Conservation (phyloP, 2,113 vertebrate genomes). For the Chlamydotis undulata region DNA sequence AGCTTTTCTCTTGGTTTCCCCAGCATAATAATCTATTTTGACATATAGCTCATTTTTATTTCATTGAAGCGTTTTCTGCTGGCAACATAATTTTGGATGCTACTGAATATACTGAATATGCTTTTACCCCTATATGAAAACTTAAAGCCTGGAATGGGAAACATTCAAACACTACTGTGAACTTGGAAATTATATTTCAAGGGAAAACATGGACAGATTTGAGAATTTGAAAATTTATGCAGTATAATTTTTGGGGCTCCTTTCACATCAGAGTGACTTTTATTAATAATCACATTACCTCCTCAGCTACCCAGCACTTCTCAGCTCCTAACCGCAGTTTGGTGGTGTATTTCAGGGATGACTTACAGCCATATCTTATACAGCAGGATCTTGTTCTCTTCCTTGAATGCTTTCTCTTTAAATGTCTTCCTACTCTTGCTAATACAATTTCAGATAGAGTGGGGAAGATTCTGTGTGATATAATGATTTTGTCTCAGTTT, state of each 20-base stretch:
- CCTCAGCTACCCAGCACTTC: background rate
- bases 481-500: background rate
- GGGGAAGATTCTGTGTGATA: background rate
- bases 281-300: background rate
- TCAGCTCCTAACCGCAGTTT: background rate
- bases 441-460: background rate
- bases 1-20: constrained; percentile 47
- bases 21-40: constrained; percentile 33
- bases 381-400: background rate
- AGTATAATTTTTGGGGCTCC: background rate
- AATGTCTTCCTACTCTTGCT: background rate
- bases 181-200: background rate
- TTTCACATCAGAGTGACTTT: background rate
- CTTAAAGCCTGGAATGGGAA: constrained; percentile 30
- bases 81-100: constrained; percentile 29
- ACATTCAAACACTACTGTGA: constrained; percentile 1
- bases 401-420: background rate
- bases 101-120: constrained; percentile 1
- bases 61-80: background rate
- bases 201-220: background rate
- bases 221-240: constrained; percentile 42
- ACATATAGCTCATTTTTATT: constrained; percentile 37
- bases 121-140: constrained; percentile 21
- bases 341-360: background rate
- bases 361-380: background rate